A percentile compares a stretch with the other conserved stretches of the same genome.
Conservation (phyloP, 2,797 vertebrate species). For the Sebastolobus alascanus region DNA sequence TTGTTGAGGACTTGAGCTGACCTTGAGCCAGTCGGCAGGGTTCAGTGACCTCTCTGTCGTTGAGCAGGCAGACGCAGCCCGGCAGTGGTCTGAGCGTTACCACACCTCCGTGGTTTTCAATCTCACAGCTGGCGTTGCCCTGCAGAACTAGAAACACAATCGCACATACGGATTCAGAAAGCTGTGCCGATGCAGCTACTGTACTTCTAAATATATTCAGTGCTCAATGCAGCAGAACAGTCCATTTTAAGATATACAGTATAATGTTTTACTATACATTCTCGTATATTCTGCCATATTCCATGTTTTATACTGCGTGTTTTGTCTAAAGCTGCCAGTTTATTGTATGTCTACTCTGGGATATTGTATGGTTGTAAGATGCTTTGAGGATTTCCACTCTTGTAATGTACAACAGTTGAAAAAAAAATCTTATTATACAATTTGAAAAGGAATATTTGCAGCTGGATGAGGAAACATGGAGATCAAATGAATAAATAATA, state of each 20-base stretch:
- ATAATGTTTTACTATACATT: neutral
- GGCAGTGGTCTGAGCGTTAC: constrained; percentile 88
- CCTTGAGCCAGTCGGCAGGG: constrained; percentile 95
- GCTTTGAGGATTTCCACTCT: constrained; percentile 25
- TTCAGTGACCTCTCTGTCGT: constrained; percentile 88
- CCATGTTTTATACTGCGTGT: constrained; percentile 8
- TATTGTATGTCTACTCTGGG: constrained; percentile 21
- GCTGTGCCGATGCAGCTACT: constrained; percentile 14
- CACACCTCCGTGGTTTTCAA: constrained; percentile 90
- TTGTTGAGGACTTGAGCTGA: constrained; percentile 61
- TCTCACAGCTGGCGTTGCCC: constrained; percentile 89
- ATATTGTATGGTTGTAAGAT: constrained; percentile 3
- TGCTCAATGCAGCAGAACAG: constrained; percentile 13
- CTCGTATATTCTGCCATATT: neutral
- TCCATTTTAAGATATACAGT: constrained; percentile 11
- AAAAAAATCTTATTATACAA: neutral
- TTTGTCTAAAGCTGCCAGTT: constrained; percentile 17
- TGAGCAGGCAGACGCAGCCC: constrained; percentile 89
- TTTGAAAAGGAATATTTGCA: constrained; percentile 19
- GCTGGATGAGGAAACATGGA: constrained; percentile 1
- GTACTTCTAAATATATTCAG: constrained; percentile 17
- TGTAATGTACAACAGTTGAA: constrained; percentile 2
- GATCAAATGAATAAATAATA: constrained; percentile 71
- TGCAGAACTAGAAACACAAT: constrained; percentile 86
- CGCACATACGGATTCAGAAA: constrained; percentile 29